These are phyloP conservation scores for Hylaea fasciaria DNA, from an alignment of 2,888 invertebrate genomes.

Conservation along the genomic window DNA sequence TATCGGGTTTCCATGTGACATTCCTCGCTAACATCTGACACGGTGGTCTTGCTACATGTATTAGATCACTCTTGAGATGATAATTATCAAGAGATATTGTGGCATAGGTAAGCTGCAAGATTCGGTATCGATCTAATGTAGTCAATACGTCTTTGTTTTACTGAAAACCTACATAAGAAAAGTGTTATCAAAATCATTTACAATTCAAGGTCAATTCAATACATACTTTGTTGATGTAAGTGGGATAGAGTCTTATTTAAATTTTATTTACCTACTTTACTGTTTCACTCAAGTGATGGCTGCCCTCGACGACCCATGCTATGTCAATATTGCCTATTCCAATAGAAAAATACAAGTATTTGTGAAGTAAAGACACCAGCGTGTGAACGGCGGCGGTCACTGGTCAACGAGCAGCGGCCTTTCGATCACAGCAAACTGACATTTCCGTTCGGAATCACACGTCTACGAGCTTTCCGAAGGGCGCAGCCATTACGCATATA, in stretches of 20 bases:
- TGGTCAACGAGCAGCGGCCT: conserved; percentile 45
- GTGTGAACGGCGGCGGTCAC: conserved; percentile 65
- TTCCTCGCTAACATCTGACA: conserved; percentile 57
- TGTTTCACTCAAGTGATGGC: conserved; percentile 25
- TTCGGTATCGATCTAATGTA: not conserved
- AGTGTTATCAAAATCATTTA: too few relatives aligned
- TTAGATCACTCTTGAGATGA: conserved; percentile 23
- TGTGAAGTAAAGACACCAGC: conserved; percentile 60
- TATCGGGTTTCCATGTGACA: conserved; percentile 67
- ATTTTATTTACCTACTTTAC: too few relatives aligned
- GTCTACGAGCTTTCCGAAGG: conserved; percentile 56
- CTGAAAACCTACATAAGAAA: too few relatives aligned
- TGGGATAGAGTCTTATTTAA: too few relatives aligned
- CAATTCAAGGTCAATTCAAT: too few relatives aligned
- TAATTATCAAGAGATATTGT: conserved; percentile 15
- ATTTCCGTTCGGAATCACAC: conserved; percentile 71
- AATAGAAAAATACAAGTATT: conserved; percentile 58
- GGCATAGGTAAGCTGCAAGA: not conserved
- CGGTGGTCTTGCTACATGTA: conserved; percentile 55
- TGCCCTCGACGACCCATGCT: conserved; percentile 50
- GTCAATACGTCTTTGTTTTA: not conserved
- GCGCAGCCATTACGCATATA: conserved; percentile 50
- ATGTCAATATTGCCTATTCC: conserved; percentile 65
- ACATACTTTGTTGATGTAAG: not conserved
- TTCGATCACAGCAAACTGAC: conserved; percentile 71